phyloP scores from a whole-genome alignment of 2,888 invertebrate genomes.

The Patella ulyssiponensis region DNA sequence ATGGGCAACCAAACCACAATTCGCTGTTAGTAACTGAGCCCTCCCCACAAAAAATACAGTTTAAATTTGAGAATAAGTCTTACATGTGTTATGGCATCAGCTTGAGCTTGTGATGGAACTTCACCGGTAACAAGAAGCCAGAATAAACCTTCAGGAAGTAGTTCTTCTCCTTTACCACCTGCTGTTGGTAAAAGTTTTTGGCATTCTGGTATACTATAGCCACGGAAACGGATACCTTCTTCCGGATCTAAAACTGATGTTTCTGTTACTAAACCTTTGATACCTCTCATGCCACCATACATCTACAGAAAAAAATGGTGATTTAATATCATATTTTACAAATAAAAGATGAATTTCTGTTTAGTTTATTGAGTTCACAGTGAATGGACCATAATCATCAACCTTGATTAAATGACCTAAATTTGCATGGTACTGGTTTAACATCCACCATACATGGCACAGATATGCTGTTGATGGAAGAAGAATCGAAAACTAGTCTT shows the following conservation, averaged over 20 bases:
- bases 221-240: slow-evolving; percentile 95
- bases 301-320: slow-evolving; percentile 69
- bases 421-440: too few species aligned
- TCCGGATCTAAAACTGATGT: slow-evolving; percentile 95
- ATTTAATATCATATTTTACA: too few species aligned
- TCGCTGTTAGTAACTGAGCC: too few species aligned
- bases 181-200: slow-evolving; percentile 90
- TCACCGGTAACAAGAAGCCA: slow-evolving; percentile 93
- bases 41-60: too few species aligned
- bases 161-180: slow-evolving; percentile 80
- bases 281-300: slow-evolving; percentile 96
- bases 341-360: too few species aligned
- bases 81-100: slow-evolving; percentile 70
- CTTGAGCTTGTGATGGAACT: slow-evolving; percentile 86
- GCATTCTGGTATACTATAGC: slow-evolving; percentile 92
- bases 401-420: too few species aligned
- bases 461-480: too few species aligned
- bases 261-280: slow-evolving; percentile 94
- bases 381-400: too few species aligned
- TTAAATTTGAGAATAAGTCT: slow-evolving; percentile 1
- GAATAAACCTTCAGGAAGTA: slow-evolving; percentile 93
- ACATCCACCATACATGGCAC: too few species aligned
- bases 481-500: too few species aligned
- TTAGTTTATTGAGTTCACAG: too few species aligned
- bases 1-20: too few species aligned